Evolutionary conservation across 1,140 invertebrate species (phyloP).

Genomic region (Chironomus striatipennis): DNA sequence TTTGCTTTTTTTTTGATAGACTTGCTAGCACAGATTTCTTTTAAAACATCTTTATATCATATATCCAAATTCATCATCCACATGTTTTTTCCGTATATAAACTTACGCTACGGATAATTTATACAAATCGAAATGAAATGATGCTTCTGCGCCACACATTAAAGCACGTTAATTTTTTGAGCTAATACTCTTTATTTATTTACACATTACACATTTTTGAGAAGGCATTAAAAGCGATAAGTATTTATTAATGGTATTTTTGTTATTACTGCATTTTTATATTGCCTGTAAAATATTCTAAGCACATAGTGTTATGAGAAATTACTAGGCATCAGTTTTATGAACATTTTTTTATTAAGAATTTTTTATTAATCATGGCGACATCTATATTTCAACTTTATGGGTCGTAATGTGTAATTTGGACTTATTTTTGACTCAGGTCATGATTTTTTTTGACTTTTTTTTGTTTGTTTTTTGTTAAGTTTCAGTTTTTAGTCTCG

Average conservation of each 20-base stretch:
- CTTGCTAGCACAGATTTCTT: neutral
- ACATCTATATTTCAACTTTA: too few relatives aligned
- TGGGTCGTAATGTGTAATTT: too few relatives aligned
- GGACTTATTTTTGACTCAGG: too few relatives aligned
- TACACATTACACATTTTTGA: constrained; percentile 1
- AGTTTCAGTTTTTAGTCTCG: too few relatives aligned
- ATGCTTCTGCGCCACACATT: constrained; percentile 5
- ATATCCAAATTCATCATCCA: constrained; percentile 12
- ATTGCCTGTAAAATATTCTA: too few relatives aligned
- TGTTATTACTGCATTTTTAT: neutral
- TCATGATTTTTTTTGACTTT: too few relatives aligned
- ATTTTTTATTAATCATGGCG: too few relatives aligned
- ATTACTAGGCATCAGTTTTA: too few relatives aligned
- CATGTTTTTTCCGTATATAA: neutral
- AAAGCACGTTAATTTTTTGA: constrained; percentile 9
- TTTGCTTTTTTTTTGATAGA: too few relatives aligned
- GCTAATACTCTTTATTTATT: neutral
- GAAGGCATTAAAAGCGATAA: constrained; percentile 7
- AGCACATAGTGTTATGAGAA: too few relatives aligned
- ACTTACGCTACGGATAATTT: neutral
- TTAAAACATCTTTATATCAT: neutral
- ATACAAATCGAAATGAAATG: neutral
- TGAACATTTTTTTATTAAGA: too few relatives aligned
- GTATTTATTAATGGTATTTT: neutral
- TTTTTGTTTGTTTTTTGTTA: too few relatives aligned